These are phyloP conservation scores for Scelioninae gen. 1 DNA, from an alignment of 2,888 invertebrate genomes.

Conservation along the genomic window DNA sequence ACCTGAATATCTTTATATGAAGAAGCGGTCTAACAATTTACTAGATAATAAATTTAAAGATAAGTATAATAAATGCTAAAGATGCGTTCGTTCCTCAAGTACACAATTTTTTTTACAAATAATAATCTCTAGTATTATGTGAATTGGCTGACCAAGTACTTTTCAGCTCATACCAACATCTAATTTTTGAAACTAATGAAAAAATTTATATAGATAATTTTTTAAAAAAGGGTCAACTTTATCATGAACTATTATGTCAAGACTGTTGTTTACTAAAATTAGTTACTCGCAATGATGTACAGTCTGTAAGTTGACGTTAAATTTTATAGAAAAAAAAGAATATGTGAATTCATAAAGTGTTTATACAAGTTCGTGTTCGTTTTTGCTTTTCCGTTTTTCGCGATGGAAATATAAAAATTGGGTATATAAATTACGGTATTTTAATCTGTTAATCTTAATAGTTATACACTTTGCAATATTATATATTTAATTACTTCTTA, in stretches of 20 bases:
- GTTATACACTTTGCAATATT: background rate
- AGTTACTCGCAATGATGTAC: conserved; percentile 15
- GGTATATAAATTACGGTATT: no score
- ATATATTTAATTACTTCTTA: background rate
- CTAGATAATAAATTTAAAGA: no score
- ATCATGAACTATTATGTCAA: conserved; percentile 21
- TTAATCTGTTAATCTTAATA: no score
- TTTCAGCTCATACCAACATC: no score
- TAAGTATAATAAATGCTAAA: no score
- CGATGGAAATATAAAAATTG: background rate
- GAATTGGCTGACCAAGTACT: no score
- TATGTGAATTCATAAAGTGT: background rate
- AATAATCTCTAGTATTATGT: no score
- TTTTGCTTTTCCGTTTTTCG: background rate
- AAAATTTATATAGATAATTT: background rate
- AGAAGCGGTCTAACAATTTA: no score
- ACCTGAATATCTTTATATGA: no score
- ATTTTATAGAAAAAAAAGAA: background rate
- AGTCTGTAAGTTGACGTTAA: conserved; percentile 2
- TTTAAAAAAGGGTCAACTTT: background rate
- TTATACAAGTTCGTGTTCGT: background rate
- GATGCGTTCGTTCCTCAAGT: no score
- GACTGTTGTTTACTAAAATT: conserved; percentile 34
- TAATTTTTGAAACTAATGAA: background rate
- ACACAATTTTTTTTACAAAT: no score